Conservation (phyloP, 2,797 vertebrate genomes). For the Octomys mimax region DNA sequence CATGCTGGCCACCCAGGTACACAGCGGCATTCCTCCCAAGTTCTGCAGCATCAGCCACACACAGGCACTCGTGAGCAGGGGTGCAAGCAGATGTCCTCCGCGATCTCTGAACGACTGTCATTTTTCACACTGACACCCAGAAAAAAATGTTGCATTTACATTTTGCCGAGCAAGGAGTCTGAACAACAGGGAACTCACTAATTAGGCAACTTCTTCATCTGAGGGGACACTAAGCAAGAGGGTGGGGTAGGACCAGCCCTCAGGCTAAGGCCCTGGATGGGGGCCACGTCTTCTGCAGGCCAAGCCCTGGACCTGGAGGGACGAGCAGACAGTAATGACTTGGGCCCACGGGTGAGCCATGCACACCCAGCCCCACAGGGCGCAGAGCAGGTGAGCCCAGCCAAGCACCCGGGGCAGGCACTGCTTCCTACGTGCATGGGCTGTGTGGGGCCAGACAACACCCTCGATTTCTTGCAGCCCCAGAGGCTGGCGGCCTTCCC, state of each 20-base stretch:
- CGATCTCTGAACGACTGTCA: constrained; percentile 91
- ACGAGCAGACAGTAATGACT: not conserved
- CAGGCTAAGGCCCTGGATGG: not conserved
- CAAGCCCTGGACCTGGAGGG: not conserved
- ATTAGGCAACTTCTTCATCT: constrained; percentile 89
- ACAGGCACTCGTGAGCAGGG: constrained; percentile 87
- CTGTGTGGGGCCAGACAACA: too few relatives aligned
- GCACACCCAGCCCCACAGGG: too few relatives aligned
- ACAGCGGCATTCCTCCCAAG: not conserved
- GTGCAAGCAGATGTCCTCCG: constrained; percentile 94
- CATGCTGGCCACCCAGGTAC: not conserved
- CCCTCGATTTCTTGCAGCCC: not conserved
- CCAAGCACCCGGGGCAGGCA: too few relatives aligned
- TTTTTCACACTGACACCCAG: constrained; percentile 94
- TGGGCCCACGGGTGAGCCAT: fast-evolving
- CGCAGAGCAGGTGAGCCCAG: not conserved
- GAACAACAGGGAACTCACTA: constrained; percentile 90
- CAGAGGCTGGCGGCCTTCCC: not conserved
- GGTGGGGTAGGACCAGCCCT: too few relatives aligned
- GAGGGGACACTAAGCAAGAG: constrained; percentile 56
- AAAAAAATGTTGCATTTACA: constrained; percentile 91
- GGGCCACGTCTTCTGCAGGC: not conserved
- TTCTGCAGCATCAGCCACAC: constrained; percentile 91
- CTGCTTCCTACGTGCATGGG: not conserved
- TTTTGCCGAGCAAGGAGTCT: constrained; percentile 94